phyloP scores from a whole-genome alignment of 1,140 invertebrate genomes.

The Notospermus geniculatus region DNA sequence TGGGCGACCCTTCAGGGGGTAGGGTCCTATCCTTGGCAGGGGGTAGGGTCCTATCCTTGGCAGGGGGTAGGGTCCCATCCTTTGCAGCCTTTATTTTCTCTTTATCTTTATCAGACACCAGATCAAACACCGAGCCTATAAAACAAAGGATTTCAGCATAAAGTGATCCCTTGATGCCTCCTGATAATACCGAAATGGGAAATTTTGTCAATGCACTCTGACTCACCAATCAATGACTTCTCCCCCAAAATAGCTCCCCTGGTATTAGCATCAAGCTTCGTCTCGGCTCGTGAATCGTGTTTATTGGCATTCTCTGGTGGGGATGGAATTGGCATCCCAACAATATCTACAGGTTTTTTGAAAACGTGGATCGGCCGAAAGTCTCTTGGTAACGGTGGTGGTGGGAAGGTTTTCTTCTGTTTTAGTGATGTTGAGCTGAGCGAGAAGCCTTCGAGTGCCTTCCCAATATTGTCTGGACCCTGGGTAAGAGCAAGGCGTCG shows the following conservation, averaged over 20 bases:
- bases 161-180: no score
- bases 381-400: conserved; percentile 71
- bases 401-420: conserved; percentile 64
- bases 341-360: conserved; percentile 16
- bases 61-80: background rate
- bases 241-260: conserved; percentile 49
- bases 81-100: conserved; percentile 37
- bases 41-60: background rate
- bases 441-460: conserved; percentile 66
- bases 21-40: no score
- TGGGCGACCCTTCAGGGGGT: conserved; percentile 13
- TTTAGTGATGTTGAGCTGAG: conserved; percentile 59
- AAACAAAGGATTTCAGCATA: no score
- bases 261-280: conserved; percentile 54
- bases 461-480: conserved; percentile 40
- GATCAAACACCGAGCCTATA: conserved; percentile 51
- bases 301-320: background rate
- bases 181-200: no score
- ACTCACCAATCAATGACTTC: conserved; percentile 31
- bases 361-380: conserved; percentile 59
- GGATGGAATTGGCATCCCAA: background rate
- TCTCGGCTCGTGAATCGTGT: conserved; percentile 13
- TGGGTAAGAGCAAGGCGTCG: background rate
- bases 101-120: conserved; percentile 43
- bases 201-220: background rate